Evolutionary conservation across 2,113 vertebrate species (phyloP).

Genomic region (Rhinopomastus cyanomelas): DNA sequence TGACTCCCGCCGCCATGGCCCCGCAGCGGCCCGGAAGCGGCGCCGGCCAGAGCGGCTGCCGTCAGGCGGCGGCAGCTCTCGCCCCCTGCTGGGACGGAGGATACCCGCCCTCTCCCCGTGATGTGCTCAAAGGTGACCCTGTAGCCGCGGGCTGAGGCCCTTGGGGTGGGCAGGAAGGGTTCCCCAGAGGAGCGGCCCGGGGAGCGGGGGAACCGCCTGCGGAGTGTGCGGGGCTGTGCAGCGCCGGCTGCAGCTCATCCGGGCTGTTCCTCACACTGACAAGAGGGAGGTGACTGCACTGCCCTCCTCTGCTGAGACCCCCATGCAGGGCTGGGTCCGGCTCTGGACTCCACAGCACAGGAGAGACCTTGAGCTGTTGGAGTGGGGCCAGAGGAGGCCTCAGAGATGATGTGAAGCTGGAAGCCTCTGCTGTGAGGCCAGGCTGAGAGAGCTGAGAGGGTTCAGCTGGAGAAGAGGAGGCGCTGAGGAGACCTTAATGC

Average conservation of each 20-base stretch:
- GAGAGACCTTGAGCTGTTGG: too few species aligned
- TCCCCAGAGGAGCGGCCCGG: neutral
- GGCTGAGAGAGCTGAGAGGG: neutral
- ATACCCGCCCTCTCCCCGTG: too few species aligned
- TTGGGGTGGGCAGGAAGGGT: too few species aligned
- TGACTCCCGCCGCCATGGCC: neutral
- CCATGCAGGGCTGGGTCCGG: neutral
- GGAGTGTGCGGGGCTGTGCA: neutral
- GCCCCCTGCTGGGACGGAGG: constrained; percentile 21
- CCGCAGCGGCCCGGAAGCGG: neutral
- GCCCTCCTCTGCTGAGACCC: accelerated
- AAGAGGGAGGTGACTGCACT: neutral
- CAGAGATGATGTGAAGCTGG: neutral
- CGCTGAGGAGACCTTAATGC: accelerated
- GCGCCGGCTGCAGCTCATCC: accelerated
- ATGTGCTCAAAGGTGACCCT: too few species aligned
- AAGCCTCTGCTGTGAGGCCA: neutral
- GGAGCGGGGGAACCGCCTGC: too few species aligned
- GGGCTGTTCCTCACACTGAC: too few species aligned
- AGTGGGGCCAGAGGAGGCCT: too few species aligned
- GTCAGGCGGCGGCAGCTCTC: neutral
- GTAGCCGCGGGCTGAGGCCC: too few species aligned
- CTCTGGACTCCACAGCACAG: neutral
- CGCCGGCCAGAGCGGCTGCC: neutral
- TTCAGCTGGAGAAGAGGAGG: neutral